Conservation (phyloP, 37 sponge, comb jelly and placozoan species). For the Tethya wilhelma region DNA sequence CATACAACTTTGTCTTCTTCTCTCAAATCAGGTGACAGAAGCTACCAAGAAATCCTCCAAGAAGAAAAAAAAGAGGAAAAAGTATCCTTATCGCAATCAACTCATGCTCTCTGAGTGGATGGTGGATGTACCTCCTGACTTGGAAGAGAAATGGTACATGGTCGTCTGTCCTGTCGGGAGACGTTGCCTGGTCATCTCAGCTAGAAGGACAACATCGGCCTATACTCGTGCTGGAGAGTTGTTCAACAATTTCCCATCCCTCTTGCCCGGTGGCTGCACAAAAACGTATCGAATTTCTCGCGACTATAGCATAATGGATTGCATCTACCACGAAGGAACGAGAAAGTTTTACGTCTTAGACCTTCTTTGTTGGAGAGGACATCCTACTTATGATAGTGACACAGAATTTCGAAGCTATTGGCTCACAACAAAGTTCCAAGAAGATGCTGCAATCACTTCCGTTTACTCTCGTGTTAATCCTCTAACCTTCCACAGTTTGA, state of each 20-base stretch:
- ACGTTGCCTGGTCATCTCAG: conserved; percentile 82
- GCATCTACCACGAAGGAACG: conserved; percentile 67
- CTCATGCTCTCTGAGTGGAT: conserved; percentile 98
- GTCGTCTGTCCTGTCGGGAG: conserved; percentile 89
- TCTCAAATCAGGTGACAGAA: not conserved
- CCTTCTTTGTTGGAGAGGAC: conserved; percentile 90
- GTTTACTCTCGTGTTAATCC: conserved; percentile 58
- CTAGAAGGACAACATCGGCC: conserved; percentile 71
- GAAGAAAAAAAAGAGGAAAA: not conserved
- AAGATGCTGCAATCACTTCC: conserved; percentile 17
- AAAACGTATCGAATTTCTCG: not conserved
- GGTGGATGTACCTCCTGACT: conserved; percentile 86
- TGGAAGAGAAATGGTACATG: conserved; percentile 78
- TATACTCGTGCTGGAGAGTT: conserved; percentile 79
- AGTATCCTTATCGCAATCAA: conserved; percentile 82
- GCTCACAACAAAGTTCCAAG: conserved; percentile 46
- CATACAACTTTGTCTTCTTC: not conserved
- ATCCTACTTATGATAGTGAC: conserved; percentile 90
- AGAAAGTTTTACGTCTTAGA: conserved; percentile 87
- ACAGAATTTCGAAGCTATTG: conserved; percentile 67
- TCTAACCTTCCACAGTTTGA: conserved; percentile 50
- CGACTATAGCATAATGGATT: conserved; percentile 85
- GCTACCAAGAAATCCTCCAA: not conserved
- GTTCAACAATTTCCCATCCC: conserved; percentile 82
- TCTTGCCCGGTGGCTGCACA: conserved; percentile 87